These are phyloP conservation scores for Scaptomyza pallida DNA, from an alignment of 1,140 invertebrate species.

Conservation along the genomic window DNA sequence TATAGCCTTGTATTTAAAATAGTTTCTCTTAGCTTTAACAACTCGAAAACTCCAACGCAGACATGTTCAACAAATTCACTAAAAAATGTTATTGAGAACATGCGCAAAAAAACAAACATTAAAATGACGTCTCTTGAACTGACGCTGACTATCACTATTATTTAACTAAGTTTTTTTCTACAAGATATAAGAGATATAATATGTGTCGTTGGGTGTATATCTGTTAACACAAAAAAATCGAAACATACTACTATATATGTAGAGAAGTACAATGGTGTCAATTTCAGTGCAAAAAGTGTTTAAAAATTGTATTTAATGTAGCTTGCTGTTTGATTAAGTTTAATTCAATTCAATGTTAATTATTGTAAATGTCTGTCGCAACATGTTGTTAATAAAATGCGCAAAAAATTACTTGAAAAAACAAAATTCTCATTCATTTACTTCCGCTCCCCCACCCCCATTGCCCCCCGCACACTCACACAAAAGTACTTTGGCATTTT, in stretches of 20 bases:
- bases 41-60: slow-evolving; percentile 9
- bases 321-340: slow-evolving; percentile 65
- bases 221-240: background rate
- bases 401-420: slow-evolving; percentile 26
- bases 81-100: slow-evolving; percentile 37
- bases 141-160: slow-evolving; percentile 20
- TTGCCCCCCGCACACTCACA: background rate
- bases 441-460: too few species aligned
- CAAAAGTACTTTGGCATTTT: background rate
- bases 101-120: background rate
- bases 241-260: background rate
- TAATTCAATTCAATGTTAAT: slow-evolving; percentile 36
- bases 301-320: slow-evolving; percentile 41
- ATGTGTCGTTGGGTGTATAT: slow-evolving; percentile 19
- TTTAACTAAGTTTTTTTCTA: slow-evolving; percentile 39
- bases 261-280: slow-evolving; percentile 48
- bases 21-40: slow-evolving; percentile 55
- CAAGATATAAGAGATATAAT: background rate
- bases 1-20: slow-evolving; percentile 54
- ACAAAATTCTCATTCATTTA: background rate
- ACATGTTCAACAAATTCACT: slow-evolving; percentile 3
- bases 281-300: slow-evolving; percentile 52
- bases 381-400: slow-evolving; percentile 46
- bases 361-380: slow-evolving; percentile 34
- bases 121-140: slow-evolving; percentile 6